Evolutionary conservation across 2,888 invertebrate species (phyloP), one percentile per base, ranked within the genome.

Genomic region (Lasioglossum lativentre): DNA sequence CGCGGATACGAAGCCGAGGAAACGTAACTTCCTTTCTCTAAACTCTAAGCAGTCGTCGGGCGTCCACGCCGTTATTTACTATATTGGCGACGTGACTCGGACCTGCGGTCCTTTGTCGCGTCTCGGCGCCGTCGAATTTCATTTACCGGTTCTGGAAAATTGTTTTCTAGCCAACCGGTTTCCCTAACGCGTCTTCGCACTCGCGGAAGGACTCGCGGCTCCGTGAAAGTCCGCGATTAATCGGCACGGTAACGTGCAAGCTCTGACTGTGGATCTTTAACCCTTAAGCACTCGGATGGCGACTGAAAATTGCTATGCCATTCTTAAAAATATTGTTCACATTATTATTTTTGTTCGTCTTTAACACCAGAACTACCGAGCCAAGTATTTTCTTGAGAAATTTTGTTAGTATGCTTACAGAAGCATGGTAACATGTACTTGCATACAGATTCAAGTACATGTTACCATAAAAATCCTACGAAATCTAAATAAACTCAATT

Each of bases 1-100:
- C 76, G 42, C 68, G 72, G 75, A 79, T 77, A 86, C 79, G 78
- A 79, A 59, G 77, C 68, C 40, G 82, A 83, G 78, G 83, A 81
- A 83, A 81, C 83, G 78, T 81, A 80, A 78, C 83, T 83, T 87
- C 87, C 86, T 86, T 80, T 80, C 72, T 74, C 45, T 45, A 14
- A 59, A 19, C 72, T 74, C 45, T 45, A 14, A 59, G n/a, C 78
- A 72, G 63, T 74, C 83, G 70, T 4, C 42, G 63, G 40, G 72
- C 72, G 75, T 68, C 66, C n/a, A 38, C 73, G 70, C 71, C 74
- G 83, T 75, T 78, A 66, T 75, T 83, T 75, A 59, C 78, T n/a
- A 27, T 80, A 80, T 86, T 42, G 78, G 63, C 76, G 56, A 80
- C 84, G 86, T 56, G 80, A 84, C 83, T 75, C 66, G 75, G 81